These are phyloP conservation scores for Dicaeum eximium DNA, from an alignment of 2,113 vertebrate genomes.

Conservation along the genomic window DNA sequence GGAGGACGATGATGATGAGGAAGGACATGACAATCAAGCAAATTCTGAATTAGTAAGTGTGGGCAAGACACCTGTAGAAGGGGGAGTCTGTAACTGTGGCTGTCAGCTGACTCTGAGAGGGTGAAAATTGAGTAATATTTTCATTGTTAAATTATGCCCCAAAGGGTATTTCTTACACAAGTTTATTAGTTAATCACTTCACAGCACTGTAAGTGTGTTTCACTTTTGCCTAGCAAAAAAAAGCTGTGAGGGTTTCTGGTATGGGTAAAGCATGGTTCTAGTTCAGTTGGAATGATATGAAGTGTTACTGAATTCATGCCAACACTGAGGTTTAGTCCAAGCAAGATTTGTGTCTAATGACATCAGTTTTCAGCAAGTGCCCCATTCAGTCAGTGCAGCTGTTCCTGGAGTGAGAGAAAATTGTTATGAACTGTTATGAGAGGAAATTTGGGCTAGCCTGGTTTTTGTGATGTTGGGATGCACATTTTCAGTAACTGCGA, in stretches of 20 bases:
- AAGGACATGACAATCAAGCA: slow-evolving; percentile 83
- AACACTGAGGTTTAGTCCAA: rapidly evolving
- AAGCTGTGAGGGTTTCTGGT: neutral
- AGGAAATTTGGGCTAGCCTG: neutral
- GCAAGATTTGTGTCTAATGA: neutral
- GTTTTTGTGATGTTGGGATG: neutral
- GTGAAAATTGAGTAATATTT: neutral
- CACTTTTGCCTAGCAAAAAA: neutral
- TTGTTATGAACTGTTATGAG: too few species aligned
- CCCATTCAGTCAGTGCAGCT: neutral
- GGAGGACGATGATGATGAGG: slow-evolving; percentile 92
- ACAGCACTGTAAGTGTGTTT: neutral
- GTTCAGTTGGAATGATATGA: neutral
- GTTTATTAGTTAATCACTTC: neutral
- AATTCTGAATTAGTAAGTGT: slow-evolving; percentile 88
- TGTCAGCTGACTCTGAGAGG: neutral
- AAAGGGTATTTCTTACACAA: neutral
- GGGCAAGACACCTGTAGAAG: neutral
- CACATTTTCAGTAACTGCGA: neutral
- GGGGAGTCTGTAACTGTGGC: neutral
- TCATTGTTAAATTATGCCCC: neutral
- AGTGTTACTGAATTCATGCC: neutral
- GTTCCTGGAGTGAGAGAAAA: neutral
- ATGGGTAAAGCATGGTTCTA: neutral
- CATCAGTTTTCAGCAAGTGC: neutral